Base-by-base conservation (phyloP, 2,113 vertebrate genomes). In the Genyomyrus donnyi region DNA sequence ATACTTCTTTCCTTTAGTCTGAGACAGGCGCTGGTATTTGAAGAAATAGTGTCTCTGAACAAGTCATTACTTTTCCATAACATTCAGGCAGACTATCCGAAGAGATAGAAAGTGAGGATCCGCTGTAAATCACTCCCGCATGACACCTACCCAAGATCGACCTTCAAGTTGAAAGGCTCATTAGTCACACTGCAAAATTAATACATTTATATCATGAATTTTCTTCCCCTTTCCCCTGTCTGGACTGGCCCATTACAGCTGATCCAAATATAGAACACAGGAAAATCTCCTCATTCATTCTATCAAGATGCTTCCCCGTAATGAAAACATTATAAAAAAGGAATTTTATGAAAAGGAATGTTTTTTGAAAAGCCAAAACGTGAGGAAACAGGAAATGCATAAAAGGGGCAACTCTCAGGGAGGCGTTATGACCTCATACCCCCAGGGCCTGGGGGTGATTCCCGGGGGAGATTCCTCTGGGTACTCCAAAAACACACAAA, bases 121-220 rank as follows among this genome's bases (percentile, higher is more conserved):
- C 24, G n/a, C 21, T 52, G 85, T 87, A 50, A 31, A 46, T 87
- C 85, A 52, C 46, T 87, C 85, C 83, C n/a, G 21, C 35, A n/a
- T 52, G 13, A 35, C 85, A 87, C 49, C n/a, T 52, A 87, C 85
- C 46, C 49, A 45, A 85, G 83, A 45, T 48, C 45, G 83, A 48
- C 45, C 83, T 85, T 85, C 19, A 85, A 45, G 24, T 19, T 85
- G 74, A 80, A 19, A 80, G 74, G 31, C 74, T 80, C 74, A 80
- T 80, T 80, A 80, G 74, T 80, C 74, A 80, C 35, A 42, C 74
- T 80, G 35, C n/a, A 42, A 80, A 77, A 80, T 80, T 80, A 80
- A 80, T 80, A 77, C 70, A 80, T 80, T 80, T 80, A 80, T 80
- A 80, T 80, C 74, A 42, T 39, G 74, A 42, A 17, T 80, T 80